Conservation (phyloP, 1,140 invertebrate genomes). For the Eciton burchellii region DNA sequence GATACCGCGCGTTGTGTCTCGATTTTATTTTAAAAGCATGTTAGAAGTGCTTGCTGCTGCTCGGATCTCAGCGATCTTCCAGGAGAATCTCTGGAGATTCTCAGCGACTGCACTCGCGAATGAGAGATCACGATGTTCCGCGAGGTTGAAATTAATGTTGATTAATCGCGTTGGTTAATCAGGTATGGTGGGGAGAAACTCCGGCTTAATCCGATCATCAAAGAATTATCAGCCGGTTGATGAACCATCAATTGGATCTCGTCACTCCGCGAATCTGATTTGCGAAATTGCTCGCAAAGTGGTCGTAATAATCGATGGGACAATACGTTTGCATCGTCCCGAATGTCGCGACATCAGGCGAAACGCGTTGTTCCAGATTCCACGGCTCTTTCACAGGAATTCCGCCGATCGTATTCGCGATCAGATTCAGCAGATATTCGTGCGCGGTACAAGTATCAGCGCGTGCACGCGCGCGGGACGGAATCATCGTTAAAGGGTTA, state of each 20-base stretch:
- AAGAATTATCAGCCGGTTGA: neutral
- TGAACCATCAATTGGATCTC: neutral
- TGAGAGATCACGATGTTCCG: too few relatives aligned
- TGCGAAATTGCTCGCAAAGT: neutral
- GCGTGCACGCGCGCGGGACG: constrained; percentile 8
- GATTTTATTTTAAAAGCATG: constrained; percentile 1
- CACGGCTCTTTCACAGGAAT: constrained; percentile 8
- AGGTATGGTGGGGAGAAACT: neutral
- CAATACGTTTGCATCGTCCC: too few relatives aligned
- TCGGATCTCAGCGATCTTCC: too few relatives aligned
- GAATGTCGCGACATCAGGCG: constrained; percentile 23
- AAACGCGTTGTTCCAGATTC: constrained; percentile 7
- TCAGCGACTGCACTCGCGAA: too few relatives aligned
- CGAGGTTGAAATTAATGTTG: neutral
- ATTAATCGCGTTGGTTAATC: neutral
- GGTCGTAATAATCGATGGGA: neutral
- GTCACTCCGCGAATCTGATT: neutral
- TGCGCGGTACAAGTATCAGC: neutral
- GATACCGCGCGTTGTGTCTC: neutral
- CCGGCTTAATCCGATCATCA: neutral
- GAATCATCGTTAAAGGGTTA: constrained; percentile 49
- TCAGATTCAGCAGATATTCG: constrained; percentile 7
- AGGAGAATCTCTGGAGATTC: too few relatives aligned
- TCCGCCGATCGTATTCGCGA: neutral
- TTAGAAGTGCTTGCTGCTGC: too few relatives aligned